Conservation (phyloP, 2,888 invertebrate genomes). For the Polyommatus icarus region DNA sequence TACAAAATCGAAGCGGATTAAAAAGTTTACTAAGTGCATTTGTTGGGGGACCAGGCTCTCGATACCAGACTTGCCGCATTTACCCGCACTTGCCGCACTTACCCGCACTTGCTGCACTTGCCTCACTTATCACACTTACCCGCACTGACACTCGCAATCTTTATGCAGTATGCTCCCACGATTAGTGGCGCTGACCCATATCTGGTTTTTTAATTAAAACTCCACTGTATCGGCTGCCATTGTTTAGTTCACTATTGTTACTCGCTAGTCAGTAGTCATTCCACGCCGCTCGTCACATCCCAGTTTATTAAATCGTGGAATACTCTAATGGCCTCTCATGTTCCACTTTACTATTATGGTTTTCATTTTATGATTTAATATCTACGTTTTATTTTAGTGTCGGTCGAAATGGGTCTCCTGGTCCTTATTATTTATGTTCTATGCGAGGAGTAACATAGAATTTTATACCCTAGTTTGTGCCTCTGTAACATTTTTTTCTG, state of each 20-base stretch:
- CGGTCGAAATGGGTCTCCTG: neutral
- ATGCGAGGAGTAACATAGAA: neutral
- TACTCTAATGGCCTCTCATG: neutral
- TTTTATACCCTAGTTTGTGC: neutral
- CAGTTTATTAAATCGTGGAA: conserved; percentile 5
- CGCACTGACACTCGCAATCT: neutral
- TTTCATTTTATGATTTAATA: neutral
- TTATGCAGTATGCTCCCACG: neutral
- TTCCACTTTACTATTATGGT: neutral
- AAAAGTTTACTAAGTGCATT: conserved; percentile 20
- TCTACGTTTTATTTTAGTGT: conserved; percentile 1
- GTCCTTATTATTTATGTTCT: neutral
- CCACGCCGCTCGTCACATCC: neutral
- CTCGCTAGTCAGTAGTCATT: neutral
- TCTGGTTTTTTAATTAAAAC: conserved; percentile 16
- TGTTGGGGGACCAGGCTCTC: neutral
- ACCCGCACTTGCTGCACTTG: neutral
- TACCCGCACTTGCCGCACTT: neutral
- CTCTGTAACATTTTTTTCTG: neutral
- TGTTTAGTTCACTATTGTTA: conserved; percentile 11
- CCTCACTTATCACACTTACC: neutral
- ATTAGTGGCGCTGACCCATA: neutral
- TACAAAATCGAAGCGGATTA: conserved; percentile 7
- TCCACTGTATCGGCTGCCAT: conserved; percentile 1
- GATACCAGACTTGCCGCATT: neutral